Percentiles rank a stretch among this genome's conserved stretches.
Conservation (phyloP, 2,113 vertebrate genomes). For the Gracilinanus agilis region DNA sequence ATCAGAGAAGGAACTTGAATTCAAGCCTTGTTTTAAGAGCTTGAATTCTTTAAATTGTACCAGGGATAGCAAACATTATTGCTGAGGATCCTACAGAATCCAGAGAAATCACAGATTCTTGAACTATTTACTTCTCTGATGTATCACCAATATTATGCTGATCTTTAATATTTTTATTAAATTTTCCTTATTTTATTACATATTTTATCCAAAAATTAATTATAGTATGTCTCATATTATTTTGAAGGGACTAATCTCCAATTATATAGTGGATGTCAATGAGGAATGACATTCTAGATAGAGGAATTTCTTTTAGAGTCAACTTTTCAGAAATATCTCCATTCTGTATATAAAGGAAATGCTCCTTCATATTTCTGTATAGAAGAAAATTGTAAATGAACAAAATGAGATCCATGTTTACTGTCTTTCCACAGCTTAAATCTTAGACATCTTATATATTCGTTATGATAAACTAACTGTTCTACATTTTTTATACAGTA, state of each 20-base stretch:
- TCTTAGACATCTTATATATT: not conserved
- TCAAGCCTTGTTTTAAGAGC: too few species aligned
- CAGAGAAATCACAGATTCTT: too few species aligned
- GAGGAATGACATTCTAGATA: not conserved
- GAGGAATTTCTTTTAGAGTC: not conserved
- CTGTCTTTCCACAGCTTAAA: not conserved
- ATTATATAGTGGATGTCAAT: not conserved
- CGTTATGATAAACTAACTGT: not conserved
- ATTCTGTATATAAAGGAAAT: not conserved
- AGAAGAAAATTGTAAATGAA: not conserved
- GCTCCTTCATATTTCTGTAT: not conserved
- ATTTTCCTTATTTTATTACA: too few species aligned
- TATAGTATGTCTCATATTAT: too few species aligned
- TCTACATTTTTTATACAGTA: conserved; percentile 59
- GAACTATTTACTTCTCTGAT: too few species aligned
- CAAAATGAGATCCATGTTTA: not conserved
- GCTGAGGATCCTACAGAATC: too few species aligned
- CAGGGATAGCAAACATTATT: too few species aligned
- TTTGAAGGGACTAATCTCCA: not conserved
- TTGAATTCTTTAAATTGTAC: too few species aligned
- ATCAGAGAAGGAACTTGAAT: too few species aligned
- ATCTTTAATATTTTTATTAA: too few species aligned
- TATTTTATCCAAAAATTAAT: too few species aligned
- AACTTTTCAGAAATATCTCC: not conserved
- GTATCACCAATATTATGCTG: too few species aligned